These are phyloP conservation scores for Misgurnus mizolepis DNA, from an alignment of 2,113 vertebrate species.

Conservation along the genomic window DNA sequence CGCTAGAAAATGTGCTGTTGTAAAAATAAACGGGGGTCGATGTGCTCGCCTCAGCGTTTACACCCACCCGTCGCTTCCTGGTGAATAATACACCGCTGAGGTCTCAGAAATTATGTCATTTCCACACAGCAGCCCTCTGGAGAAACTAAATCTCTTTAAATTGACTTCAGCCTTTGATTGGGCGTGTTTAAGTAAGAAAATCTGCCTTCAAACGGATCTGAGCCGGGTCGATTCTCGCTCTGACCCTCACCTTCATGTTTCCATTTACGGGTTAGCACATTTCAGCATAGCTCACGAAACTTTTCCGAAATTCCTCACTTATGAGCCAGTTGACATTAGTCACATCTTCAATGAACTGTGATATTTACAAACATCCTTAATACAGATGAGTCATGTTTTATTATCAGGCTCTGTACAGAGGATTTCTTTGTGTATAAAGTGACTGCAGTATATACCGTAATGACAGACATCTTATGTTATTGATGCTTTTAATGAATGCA, in stretches of 20 bases:
- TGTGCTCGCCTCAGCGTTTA: slow-evolving; percentile 57
- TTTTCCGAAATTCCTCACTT: slow-evolving; percentile 52
- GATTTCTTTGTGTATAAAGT: too few species aligned
- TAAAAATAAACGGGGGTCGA: slow-evolving; percentile 61
- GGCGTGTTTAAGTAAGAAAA: slow-evolving; percentile 77
- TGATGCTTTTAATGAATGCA: too few species aligned
- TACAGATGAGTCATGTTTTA: too few species aligned
- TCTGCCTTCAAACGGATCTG: slow-evolving; percentile 74
- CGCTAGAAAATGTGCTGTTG: slow-evolving; percentile 64
- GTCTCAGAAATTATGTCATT: slow-evolving; percentile 70
- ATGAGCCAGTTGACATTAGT: too few species aligned
- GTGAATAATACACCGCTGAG: slow-evolving; percentile 55
- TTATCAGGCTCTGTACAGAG: too few species aligned
- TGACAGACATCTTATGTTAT: too few species aligned
- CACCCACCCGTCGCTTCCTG: slow-evolving; percentile 59
- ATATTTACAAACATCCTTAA: too few species aligned
- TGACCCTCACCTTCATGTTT: slow-evolving; percentile 70
- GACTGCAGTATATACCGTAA: too few species aligned
- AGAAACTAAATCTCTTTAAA: slow-evolving; percentile 57
- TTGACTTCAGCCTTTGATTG: slow-evolving; percentile 75
- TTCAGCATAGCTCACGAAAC: slow-evolving; percentile 63
- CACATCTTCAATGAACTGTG: too few species aligned
- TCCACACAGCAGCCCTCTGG: slow-evolving; percentile 52
- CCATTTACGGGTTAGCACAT: slow-evolving; percentile 62
- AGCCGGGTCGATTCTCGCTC: slow-evolving; percentile 50